phyloP scores from a whole-genome alignment of 2,888 invertebrate species.

The Dione vanillae region DNA sequence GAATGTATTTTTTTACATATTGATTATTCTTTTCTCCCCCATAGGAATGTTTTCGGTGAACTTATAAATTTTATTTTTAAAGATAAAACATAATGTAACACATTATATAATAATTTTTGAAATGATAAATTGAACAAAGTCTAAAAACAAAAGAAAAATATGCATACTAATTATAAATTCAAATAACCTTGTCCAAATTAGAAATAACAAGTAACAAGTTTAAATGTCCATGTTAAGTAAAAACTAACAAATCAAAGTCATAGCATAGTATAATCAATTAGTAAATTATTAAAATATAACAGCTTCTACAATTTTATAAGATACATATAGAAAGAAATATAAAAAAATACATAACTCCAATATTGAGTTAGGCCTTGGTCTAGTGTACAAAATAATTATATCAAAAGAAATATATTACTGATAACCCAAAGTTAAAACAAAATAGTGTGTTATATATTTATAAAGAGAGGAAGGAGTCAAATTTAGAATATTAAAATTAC shows the following conservation, averaged over 20 bases:
- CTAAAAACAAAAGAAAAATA: background rate
- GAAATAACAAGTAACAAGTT: background rate
- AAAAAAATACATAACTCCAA: background rate
- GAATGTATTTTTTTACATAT: slow-evolving; percentile 43
- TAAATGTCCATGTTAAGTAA: background rate
- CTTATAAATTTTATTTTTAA: slow-evolving; percentile 6
- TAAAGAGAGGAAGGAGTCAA: slow-evolving; percentile 69
- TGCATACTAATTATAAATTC: slow-evolving; percentile 8
- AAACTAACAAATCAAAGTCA: slow-evolving; percentile 4
- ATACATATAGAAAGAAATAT: background rate
- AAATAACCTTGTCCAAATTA: background rate
- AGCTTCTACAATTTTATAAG: background rate
- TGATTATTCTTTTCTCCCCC: slow-evolving; percentile 35
- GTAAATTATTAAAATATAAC: background rate
- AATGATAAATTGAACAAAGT: background rate
- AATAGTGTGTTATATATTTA: background rate
- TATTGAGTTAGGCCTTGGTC: slow-evolving; percentile 20
- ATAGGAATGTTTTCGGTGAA: slow-evolving; percentile 43
- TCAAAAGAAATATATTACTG: background rate
- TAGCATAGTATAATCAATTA: background rate
- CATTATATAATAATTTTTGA: background rate
- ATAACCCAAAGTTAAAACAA: background rate
- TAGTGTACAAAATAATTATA: background rate
- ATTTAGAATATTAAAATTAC: slow-evolving; percentile 65
- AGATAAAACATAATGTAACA: background rate